Evolutionary conservation across 2,888 invertebrate species (phyloP).

Genomic region (Theretra japonica): DNA sequence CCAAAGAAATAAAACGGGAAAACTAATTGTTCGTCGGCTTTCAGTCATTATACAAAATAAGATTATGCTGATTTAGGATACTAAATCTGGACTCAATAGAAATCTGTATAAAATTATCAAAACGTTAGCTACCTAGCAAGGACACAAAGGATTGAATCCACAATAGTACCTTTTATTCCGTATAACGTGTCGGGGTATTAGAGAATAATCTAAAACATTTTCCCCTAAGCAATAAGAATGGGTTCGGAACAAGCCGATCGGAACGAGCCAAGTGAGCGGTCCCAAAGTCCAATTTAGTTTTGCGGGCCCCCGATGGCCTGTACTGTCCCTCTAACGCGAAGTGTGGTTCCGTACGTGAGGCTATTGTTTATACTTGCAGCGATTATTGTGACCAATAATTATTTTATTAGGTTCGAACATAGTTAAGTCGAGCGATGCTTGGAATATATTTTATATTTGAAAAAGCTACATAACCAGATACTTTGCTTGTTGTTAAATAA

Average conservation of each 20-base stretch:
- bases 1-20: no score
- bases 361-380: conserved; percentile 32
- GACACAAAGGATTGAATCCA: not conserved
- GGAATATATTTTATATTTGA: no score
- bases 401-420: no score
- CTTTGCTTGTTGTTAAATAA: no score
- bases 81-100: no score
- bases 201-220: conserved; percentile 42
- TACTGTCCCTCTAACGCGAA: conserved; percentile 55
- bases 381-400: not conserved
- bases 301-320: conserved; percentile 57
- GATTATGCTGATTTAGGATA: no score
- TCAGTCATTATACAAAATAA: no score
- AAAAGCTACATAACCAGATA: no score
- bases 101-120: no score
- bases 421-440: no score
- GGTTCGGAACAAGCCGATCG: conserved; percentile 49
- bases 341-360: conserved; percentile 50
- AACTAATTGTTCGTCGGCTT: no score
- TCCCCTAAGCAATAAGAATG: conserved; percentile 35
- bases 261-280: conserved; percentile 55
- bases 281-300: conserved; percentile 64
- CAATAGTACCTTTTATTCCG: conserved; percentile 34
- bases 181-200: conserved; percentile 38
- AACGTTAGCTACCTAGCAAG: no score